These are phyloP conservation scores for Huso huso DNA, from an alignment of 2,797 vertebrate genomes.

Conservation along the genomic window DNA sequence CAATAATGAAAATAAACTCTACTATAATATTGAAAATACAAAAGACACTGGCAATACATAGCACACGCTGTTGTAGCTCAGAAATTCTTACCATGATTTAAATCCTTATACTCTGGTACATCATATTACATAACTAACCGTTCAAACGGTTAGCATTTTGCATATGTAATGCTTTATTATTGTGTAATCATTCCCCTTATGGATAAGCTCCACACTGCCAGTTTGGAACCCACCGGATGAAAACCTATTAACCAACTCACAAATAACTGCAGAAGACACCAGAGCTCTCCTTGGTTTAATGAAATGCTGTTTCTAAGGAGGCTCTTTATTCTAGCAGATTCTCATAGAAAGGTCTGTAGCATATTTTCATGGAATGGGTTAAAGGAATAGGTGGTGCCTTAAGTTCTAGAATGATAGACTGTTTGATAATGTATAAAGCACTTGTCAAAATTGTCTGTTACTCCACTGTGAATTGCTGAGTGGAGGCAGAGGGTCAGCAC, in stretches of 20 bases:
- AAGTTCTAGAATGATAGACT: slow-evolving; percentile 14
- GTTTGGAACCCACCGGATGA: neutral
- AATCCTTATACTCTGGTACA: too few species aligned
- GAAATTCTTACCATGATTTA: too few species aligned
- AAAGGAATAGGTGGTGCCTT: neutral
- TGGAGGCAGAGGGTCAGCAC: slow-evolving; percentile 10
- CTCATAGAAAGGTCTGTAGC: neutral
- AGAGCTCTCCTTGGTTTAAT: neutral
- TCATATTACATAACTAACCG: too few species aligned
- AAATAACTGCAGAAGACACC: neutral
- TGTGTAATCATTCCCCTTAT: neutral
- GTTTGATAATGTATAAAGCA: slow-evolving; percentile 18
- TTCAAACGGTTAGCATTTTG: too few species aligned
- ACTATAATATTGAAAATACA: too few species aligned
- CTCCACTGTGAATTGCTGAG: slow-evolving; percentile 8
- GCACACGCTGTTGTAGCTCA: too few species aligned
- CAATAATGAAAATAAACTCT: too few species aligned
- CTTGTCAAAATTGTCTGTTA: slow-evolving; percentile 9
- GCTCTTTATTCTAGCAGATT: neutral
- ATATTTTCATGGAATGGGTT: neutral
- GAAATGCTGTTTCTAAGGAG: neutral
- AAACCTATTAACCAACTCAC: neutral
- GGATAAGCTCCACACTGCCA: neutral
- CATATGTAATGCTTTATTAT: too few species aligned
- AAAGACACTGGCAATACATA: too few species aligned